Evolutionary conservation across 1,140 invertebrate genomes (phyloP).

Genomic region (Anastatus disparis): DNA sequence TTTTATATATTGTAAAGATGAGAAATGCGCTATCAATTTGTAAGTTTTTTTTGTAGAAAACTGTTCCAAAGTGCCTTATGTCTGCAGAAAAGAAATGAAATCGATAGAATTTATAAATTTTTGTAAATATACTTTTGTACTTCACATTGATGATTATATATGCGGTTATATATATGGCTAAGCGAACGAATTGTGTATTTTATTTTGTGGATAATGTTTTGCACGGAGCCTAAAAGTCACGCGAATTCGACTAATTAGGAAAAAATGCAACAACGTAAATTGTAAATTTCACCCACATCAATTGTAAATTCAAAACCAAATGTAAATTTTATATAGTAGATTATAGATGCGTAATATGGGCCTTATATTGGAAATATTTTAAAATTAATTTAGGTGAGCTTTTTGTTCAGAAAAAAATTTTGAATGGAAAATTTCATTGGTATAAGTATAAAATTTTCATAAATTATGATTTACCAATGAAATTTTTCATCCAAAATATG

Average conservation of each 20-base stretch:
- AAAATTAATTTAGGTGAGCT: conserved; percentile 36
- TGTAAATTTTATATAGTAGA: conserved; percentile 40
- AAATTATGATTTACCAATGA: too few relatives aligned
- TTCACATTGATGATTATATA: conserved; percentile 50
- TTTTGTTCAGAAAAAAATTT: neutral
- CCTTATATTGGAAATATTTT: conserved; percentile 19
- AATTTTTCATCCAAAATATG: neutral
- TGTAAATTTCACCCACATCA: conserved; percentile 13
- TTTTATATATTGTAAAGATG: conserved; percentile 28
- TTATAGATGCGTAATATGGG: conserved; percentile 35
- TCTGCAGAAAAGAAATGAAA: conserved; percentile 45
- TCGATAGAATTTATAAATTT: conserved; percentile 44
- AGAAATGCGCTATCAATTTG: conserved; percentile 33
- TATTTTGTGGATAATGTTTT: conserved; percentile 43
- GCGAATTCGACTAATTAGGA: conserved; percentile 28
- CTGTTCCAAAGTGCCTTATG: conserved; percentile 65
- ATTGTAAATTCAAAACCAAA: conserved; percentile 43
- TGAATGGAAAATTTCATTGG: neutral
- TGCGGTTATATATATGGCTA: conserved; percentile 9
- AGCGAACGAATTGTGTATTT: conserved; percentile 51
- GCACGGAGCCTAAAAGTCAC: conserved; percentile 32
- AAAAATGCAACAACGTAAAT: conserved; percentile 32
- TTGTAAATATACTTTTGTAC: conserved; percentile 63
- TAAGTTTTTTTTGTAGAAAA: conserved; percentile 53
- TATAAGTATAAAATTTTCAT: too few relatives aligned